Conservation (phyloP, 2,888 invertebrate genomes). For the Eristalis arbustorum region DNA sequence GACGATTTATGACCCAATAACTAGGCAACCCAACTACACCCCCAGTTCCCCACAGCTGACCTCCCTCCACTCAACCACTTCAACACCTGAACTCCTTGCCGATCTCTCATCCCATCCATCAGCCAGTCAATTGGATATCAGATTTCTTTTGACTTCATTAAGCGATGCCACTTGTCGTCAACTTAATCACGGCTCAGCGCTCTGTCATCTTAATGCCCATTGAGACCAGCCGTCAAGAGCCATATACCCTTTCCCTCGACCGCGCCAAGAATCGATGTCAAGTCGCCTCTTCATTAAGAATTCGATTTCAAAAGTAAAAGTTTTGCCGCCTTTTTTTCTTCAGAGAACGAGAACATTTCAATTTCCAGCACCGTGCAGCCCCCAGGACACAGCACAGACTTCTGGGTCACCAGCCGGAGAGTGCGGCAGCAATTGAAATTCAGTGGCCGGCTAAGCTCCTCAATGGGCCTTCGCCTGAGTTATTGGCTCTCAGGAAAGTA, state of each 20-base stretch:
- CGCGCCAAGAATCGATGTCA: background rate
- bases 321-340: background rate
- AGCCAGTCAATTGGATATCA: constrained; percentile 1
- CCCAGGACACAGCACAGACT: background rate
- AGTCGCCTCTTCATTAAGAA: background rate
- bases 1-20: too few relatives aligned
- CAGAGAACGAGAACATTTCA: background rate
- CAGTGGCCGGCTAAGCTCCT: background rate
- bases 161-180: background rate
- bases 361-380: background rate
- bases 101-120: background rate
- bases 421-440: background rate
- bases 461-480: background rate
- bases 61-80: background rate
- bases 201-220: background rate
- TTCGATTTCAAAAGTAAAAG: background rate
- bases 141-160: background rate
- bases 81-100: background rate
- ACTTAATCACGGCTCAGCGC: background rate
- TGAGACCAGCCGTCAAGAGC: background rate
- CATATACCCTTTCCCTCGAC: background rate
- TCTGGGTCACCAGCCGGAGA: background rate
- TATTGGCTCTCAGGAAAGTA: background rate
- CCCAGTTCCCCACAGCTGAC: background rate
- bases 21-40: too few relatives aligned